phyloP scores from a whole-genome alignment of 2,113 vertebrate species.

The Lamprologus sp. region DNA sequence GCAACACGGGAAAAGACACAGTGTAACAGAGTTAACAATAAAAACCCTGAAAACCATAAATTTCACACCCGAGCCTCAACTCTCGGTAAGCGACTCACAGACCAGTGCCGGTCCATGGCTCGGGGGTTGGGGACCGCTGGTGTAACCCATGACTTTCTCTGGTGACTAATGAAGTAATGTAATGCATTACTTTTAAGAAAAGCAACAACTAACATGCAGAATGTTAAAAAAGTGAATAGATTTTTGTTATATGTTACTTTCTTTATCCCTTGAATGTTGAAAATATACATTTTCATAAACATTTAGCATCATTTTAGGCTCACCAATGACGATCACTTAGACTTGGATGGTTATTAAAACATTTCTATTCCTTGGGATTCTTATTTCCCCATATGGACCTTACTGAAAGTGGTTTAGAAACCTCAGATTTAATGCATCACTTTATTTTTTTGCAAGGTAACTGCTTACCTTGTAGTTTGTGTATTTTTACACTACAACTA shows the following conservation, averaged over 20 bases:
- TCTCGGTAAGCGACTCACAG: accelerated
- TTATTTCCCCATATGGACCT: background rate
- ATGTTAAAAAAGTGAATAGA: background rate
- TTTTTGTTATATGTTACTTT: background rate
- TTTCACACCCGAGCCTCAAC: background rate
- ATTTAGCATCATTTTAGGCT: background rate
- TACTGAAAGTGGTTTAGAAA: background rate
- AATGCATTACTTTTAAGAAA: background rate
- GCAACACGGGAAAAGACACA: background rate
- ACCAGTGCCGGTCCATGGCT: background rate
- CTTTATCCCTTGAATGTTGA: background rate
- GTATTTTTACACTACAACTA: background rate
- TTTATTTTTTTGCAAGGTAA: background rate
- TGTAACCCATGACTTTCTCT: background rate
- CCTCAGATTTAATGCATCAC: background rate
- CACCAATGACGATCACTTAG: accelerated
- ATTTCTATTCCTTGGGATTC: background rate
- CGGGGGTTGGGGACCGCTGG: background rate
- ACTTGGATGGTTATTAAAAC: background rate
- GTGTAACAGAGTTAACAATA: background rate
- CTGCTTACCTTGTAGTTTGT: background rate
- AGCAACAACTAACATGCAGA: background rate
- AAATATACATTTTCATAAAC: background rate
- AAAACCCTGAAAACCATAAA: background rate
- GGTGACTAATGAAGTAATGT: background rate